Base-by-base conservation (phyloP, 2,888 invertebrate species). In the Yponomeuta sedellus region DNA sequence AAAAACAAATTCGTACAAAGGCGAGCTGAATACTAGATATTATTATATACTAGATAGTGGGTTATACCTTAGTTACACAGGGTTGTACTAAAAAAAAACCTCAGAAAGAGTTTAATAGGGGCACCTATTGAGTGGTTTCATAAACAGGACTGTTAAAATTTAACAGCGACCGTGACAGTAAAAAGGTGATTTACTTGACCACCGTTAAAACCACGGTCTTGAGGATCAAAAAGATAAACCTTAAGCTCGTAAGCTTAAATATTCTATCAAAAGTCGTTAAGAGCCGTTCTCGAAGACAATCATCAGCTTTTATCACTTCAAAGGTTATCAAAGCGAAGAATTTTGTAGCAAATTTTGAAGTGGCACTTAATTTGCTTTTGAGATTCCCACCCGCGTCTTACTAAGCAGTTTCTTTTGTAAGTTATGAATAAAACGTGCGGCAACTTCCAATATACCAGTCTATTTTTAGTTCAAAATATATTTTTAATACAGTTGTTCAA, bases 351-450 rank as follows among this genome's bases (percentile, higher is more conserved):
- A 16, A 52, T 52, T 52, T 52, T 52, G 16, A 52, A 52, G 44
- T 52, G 44, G 44, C 44, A 52, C 44, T 52, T 52, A 52, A 52
- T 52, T 52, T 52, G 12, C 44, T 52, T 52, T 52, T 52, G 44
- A 34, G 8, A 52, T 52, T 5, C 44, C 44, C 44, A 16, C 16
- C 44, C 0, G 44, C 44, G 44, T 52, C 16, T 1, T 16, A 16
- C 16, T 1, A 5, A 2, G 44, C 1, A 16, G 12, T 16, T 16
- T 52, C 16, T 52, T 52, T 52, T 52, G 12, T 16, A 52, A 12
- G 16, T 12, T 16, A 12, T 52, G 12, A 1, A 10, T 3, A 52
- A 52, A 16, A 1, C 44, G 0, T 16, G 4, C 16, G 44, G 44
- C 44, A 52, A 34, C 34, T 25, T 44, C 44, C 2, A 8, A 4